Conservation (phyloP, 1,140 invertebrate genomes). For the Chrysopa pallens region DNA sequence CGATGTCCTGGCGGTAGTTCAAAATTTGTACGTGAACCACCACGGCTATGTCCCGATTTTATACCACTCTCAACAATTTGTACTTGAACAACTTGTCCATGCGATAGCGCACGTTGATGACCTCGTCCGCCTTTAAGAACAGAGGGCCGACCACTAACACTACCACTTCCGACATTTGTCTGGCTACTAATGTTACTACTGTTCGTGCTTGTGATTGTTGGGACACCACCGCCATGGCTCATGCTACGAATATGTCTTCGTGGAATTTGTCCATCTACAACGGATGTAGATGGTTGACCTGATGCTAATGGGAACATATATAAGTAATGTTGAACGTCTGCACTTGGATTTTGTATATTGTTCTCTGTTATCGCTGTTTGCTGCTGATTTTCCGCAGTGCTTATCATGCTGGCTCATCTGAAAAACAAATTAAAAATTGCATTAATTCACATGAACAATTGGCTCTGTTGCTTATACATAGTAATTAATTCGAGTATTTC, state of each 20-base stretch:
- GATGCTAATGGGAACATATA: no score
- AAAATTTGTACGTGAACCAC: constrained; percentile 73
- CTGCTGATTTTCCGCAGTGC: no score
- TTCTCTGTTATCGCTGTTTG: no score
- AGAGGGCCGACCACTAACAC: constrained; percentile 27
- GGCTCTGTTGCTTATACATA: no score
- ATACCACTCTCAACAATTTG: constrained; percentile 27
- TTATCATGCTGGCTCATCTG: no score
- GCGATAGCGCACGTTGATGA: constrained; percentile 69
- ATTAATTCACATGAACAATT: no score
- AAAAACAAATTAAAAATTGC: no score
- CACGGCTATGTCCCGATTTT: constrained; percentile 48
- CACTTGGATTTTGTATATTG: no score
- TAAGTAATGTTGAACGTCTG: no score
- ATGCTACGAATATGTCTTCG: constrained; percentile 55
- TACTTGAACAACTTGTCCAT: constrained; percentile 60
- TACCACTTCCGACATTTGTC: constrained; percentile 46
- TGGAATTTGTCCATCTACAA: not conserved
- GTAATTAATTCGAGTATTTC: no score
- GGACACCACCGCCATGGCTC: constrained; percentile 54
- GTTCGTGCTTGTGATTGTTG: constrained; percentile 8
- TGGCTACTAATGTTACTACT: constrained; percentile 53
- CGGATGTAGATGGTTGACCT: no score
- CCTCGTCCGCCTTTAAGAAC: constrained; percentile 49
- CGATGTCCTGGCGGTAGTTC: constrained; percentile 64